These are phyloP conservation scores for Pelecanus crispus DNA, from an alignment of 2,113 vertebrate species.

Conservation along the genomic window DNA sequence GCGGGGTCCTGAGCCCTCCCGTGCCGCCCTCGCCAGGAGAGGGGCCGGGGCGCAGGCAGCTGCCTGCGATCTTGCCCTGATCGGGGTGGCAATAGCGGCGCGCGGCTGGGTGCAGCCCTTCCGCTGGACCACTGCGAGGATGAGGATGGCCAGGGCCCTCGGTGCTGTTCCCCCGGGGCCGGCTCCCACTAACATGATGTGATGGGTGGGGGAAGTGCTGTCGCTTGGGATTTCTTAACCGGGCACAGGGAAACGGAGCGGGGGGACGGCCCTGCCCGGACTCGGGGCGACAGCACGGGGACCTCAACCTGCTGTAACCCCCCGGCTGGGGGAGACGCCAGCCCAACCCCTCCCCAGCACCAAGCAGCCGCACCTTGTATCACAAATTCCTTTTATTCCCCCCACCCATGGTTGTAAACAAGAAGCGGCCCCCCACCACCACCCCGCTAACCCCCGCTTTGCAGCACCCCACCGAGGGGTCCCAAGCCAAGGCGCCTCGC, in stretches of 20 bases:
- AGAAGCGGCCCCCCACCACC: background rate
- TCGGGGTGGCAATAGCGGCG: background rate
- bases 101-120: background rate
- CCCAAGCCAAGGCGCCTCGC: background rate
- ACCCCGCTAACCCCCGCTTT: background rate
- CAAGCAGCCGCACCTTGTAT: background rate
- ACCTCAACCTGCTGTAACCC: background rate
- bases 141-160: background rate
- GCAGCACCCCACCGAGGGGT: background rate
- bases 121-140: background rate
- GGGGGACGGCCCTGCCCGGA: background rate
- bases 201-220: background rate
- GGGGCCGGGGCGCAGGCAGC: background rate
- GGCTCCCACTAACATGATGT: background rate
- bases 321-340: background rate
- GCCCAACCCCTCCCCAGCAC: background rate
- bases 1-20: background rate
- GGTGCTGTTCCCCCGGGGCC: background rate
- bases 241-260: background rate
- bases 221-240: background rate
- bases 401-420: slow-evolving; percentile 39
- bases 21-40: background rate
- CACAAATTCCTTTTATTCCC: slow-evolving; percentile 61
- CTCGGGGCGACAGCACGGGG: fast-evolving
- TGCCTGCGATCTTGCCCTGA: background rate